phyloP scores from a whole-genome alignment of 2,888 invertebrate genomes.

The Eumacrocentrus americanus region DNA sequence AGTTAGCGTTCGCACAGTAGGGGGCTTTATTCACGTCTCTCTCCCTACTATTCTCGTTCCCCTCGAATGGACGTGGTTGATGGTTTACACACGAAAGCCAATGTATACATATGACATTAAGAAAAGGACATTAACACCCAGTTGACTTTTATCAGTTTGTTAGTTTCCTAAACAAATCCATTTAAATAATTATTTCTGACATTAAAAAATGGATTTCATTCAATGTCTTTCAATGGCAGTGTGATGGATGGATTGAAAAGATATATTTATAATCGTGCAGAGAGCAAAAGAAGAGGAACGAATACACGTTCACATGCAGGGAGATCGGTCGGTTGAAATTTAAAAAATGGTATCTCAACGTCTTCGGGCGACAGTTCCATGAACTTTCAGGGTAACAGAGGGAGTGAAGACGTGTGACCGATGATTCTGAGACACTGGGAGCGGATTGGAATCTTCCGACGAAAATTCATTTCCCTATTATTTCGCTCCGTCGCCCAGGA shows the following conservation, averaged over 20 bases:
- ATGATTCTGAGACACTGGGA: slow-evolving; percentile 33
- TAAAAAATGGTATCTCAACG: slow-evolving; percentile 15
- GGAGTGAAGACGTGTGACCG: slow-evolving; percentile 30
- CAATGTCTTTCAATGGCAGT: slow-evolving; percentile 54
- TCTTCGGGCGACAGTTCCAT: slow-evolving; percentile 12
- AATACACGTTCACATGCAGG: slow-evolving; percentile 6
- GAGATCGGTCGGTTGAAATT: neutral
- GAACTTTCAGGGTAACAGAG: slow-evolving; percentile 2
- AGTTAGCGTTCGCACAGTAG: slow-evolving; percentile 14
- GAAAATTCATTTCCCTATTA: slow-evolving; percentile 62
- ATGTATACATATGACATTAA: slow-evolving; percentile 6
- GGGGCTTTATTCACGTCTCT: slow-evolving; percentile 12
- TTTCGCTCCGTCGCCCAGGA: slow-evolving; percentile 57
- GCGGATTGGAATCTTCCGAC: slow-evolving; percentile 47
- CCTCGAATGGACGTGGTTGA: slow-evolving; percentile 26
- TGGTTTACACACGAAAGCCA: no score
- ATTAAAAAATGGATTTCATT: slow-evolving; percentile 39
- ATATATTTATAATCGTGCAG: no score
- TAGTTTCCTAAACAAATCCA: neutral
- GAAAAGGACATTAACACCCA: neutral
- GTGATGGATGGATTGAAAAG: slow-evolving; percentile 57
- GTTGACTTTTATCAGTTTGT: neutral
- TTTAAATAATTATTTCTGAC: no score
- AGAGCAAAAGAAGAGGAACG: neutral
- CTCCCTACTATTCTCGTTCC: slow-evolving; percentile 18